Evolutionary conservation across 2,797 vertebrate genomes (phyloP).

Genomic region (Hydrolagus colliei): DNA sequence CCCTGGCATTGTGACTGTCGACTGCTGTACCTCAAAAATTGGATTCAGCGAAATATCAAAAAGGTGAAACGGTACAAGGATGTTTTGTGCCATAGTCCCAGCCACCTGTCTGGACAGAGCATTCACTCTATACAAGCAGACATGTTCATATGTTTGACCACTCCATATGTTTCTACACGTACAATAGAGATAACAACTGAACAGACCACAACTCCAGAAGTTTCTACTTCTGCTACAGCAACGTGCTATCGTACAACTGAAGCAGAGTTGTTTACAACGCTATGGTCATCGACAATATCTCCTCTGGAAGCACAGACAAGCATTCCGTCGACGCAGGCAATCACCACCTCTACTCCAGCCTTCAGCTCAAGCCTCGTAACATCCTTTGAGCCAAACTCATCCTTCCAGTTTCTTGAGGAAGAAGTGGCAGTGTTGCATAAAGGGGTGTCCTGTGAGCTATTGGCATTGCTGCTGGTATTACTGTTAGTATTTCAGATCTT

Average conservation of each 20-base stretch:
- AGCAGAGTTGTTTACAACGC: background rate
- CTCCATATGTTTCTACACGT: conserved; percentile 14
- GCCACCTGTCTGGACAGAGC: conserved; percentile 42
- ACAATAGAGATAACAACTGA: conserved; percentile 23
- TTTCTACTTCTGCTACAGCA: background rate
- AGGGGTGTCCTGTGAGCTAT: background rate
- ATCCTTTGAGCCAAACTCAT: background rate
- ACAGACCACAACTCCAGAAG: background rate
- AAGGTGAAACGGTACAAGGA: conserved; percentile 40
- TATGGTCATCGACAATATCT: background rate
- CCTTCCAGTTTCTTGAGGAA: background rate
- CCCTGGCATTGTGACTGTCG: conserved; percentile 73
- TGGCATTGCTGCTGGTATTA: background rate
- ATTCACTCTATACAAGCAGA: conserved; percentile 45
- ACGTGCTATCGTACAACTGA: conserved; percentile 2
- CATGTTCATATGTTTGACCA: conserved; percentile 55
- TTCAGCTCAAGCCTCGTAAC: background rate
- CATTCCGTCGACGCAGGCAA: background rate
- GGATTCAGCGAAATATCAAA: conserved; percentile 47
- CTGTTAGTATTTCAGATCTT: background rate
- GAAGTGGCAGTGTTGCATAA: background rate
- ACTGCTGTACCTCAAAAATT: conserved; percentile 49
- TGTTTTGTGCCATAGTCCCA: conserved; percentile 54
- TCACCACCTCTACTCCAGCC: background rate
- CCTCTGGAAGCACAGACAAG: background rate